Base-by-base conservation (phyloP, 2,113 vertebrate species). In the Gambusia holbrooki region DNA sequence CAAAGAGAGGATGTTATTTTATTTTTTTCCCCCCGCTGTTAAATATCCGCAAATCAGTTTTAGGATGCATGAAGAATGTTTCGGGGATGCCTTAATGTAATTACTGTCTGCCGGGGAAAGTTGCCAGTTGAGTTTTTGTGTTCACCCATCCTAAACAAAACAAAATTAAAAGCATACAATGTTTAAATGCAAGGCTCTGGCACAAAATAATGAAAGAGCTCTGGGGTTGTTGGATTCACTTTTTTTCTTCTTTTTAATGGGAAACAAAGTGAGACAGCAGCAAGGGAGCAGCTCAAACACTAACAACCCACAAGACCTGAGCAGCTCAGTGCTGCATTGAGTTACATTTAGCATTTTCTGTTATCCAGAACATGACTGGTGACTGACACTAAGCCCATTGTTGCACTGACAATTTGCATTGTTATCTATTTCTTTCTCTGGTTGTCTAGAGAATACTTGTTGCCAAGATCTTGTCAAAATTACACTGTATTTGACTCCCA, bases 81-180 rank as follows among this genome's bases (percentile, higher is more conserved):
- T 84, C 77, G 79, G 88, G 51, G 72, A 81, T 80, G 74, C 60
- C 85, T 81, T 84, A 61, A 86, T 79, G 84, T 72, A 80, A 88
- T 92, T 87, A 83, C 67, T 40, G 69, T 89, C 83, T 42, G 75
- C 76, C 32, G 61, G 78, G 80, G 80, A 45, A 80, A 61, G 68
- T 79, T 88, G 83, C 84, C 86, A 73, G 73, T 80, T 65, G 67
- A 73, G 89, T 81, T 70, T 84, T 79, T 58, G 51, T 88, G 84
- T 87, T 87, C 83, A 92, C 74, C 80, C 86, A 92, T 90, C 80
- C 86, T 78, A 83, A 87, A 88, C 84, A 84, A 87, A 87, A 90
- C 81, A 45, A 84, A 89, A 90, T 90, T 84, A 88, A 69, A 85
- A 72, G 81, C 64, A 58, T 42, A 72, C 62, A 67, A 66, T 83